These are phyloP conservation scores for Aegotheles bennettii DNA, from an alignment of 2,113 vertebrate species.

Conservation along the genomic window DNA sequence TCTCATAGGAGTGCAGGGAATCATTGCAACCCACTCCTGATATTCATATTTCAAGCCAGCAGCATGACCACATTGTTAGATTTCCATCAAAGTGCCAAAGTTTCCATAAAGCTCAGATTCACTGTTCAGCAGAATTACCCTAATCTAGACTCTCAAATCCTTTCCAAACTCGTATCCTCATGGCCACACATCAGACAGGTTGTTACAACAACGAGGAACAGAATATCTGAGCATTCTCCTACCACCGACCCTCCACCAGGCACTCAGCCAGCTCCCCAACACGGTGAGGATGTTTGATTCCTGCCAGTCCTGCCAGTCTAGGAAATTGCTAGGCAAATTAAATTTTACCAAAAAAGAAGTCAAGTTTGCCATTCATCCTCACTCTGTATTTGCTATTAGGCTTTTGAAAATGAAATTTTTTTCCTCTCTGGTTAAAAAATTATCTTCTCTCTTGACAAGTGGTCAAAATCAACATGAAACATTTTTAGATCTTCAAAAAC, in stretches of 20 bases:
- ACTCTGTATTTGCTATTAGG: not conserved
- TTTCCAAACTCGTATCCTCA: not conserved
- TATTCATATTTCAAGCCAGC: not conserved
- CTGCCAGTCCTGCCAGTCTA: not conserved
- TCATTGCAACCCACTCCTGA: not conserved
- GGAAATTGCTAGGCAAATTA: not conserved
- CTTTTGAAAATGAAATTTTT: not conserved
- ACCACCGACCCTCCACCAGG: too few species aligned
- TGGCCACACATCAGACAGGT: not conserved
- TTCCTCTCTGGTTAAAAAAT: not conserved
- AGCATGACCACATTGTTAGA: not conserved
- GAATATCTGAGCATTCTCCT: not conserved
- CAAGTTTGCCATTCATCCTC: not conserved
- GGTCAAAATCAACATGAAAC: not conserved
- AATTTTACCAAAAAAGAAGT: not conserved
- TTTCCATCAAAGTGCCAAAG: not conserved
- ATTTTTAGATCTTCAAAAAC: not conserved
- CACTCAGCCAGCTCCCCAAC: not conserved
- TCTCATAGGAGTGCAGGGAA: too few species aligned
- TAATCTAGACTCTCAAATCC: not conserved
- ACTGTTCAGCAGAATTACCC: not conserved
- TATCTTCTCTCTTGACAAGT: not conserved
- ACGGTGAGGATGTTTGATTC: fast-evolving
- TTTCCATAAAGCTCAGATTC: not conserved
- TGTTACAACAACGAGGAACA: too few species aligned